These are phyloP conservation scores for Neoarius graeffei DNA, from an alignment of 2,113 vertebrate species.

Conservation along the genomic window DNA sequence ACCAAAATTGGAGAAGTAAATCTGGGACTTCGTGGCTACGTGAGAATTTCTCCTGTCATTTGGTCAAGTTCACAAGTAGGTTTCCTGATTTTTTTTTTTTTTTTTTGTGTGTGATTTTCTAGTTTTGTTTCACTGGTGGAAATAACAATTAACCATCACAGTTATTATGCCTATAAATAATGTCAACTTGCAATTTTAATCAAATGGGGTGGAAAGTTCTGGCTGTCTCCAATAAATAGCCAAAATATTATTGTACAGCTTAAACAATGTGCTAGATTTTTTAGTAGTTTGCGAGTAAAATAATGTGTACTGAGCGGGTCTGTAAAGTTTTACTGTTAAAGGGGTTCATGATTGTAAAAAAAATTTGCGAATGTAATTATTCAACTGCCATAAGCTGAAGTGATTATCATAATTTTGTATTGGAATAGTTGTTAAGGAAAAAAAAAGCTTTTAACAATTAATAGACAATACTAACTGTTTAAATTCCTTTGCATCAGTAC, in stretches of 20 bases:
- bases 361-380: neutral
- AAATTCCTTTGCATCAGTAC: constrained; percentile 53
- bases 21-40: constrained; percentile 62
- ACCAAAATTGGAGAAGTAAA: constrained; percentile 30
- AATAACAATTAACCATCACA: neutral
- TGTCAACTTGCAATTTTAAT: neutral
- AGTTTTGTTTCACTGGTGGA: neutral
- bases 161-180: neutral
- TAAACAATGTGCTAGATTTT: neutral
- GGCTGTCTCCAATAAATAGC: neutral
- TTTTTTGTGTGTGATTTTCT: neutral
- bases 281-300: neutral
- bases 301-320: neutral
- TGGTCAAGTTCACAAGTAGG: constrained; percentile 6
- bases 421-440: neutral
- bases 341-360: neutral
- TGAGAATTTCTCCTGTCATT: constrained; percentile 54
- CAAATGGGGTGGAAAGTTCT: neutral
- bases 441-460: neutral
- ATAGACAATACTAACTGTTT: neutral
- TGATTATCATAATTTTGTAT: neutral
- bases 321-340: neutral
- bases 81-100: neutral
- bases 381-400: neutral
- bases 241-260: neutral